Evolutionary conservation across 2,888 invertebrate species (phyloP).

Genomic region (Anodontia alba): DNA sequence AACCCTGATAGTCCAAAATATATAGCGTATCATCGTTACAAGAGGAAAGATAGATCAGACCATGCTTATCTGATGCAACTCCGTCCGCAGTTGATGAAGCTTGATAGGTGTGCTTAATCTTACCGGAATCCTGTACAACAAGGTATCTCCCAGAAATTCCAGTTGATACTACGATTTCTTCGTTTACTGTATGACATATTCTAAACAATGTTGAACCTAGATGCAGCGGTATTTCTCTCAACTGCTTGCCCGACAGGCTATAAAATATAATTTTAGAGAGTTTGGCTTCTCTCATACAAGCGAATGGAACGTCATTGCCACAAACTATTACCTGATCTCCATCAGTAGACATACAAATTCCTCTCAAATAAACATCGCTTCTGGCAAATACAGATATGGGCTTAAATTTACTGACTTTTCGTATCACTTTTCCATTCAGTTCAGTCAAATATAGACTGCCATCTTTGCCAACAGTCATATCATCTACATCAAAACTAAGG

Average conservation of each 20-base stretch:
- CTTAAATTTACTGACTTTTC: conserved; percentile 30
- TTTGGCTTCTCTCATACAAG: conserved; percentile 48
- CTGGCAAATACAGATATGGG: conserved; percentile 52
- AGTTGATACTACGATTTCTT: conserved; percentile 53
- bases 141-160: conserved; percentile 51
- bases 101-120: conserved; percentile 45
- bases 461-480: conserved; percentile 49
- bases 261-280: conserved; percentile 43
- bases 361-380: conserved; percentile 52
- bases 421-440: conserved; percentile 50
- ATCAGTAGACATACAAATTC: conserved; percentile 41
- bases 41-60: conserved; percentile 55
- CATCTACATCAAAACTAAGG: conserved; percentile 57
- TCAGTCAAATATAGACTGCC: conserved; percentile 49
- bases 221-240: conserved; percentile 41
- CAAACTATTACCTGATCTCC: conserved; percentile 43
- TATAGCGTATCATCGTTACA: conserved; percentile 55
- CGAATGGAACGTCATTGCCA: conserved; percentile 57
- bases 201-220: conserved; percentile 47
- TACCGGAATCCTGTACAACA: conserved; percentile 45
- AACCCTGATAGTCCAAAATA: conserved; percentile 46
- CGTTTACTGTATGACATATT: conserved; percentile 52
- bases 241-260: conserved; percentile 33
- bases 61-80: conserved; percentile 53
- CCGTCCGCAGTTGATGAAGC: conserved; percentile 53